A percentile compares a stretch with the other conserved stretches of the same genome.
phyloP scores from a whole-genome alignment of 1,140 invertebrate species.

The Drosophila punjabiensis region DNA sequence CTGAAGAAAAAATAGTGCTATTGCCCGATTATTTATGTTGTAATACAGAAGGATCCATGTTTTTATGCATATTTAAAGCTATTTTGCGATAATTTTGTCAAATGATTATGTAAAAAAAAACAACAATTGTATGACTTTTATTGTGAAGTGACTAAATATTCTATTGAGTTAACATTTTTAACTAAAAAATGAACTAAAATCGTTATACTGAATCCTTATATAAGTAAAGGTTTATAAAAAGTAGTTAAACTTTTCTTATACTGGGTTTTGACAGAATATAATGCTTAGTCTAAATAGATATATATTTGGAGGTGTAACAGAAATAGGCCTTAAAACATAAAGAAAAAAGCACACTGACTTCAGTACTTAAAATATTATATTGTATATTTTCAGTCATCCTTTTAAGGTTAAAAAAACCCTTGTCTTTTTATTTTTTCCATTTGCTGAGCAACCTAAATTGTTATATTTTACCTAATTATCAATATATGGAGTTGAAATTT shows the following conservation, averaged over 20 bases:
- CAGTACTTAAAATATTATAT: too few species aligned
- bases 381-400: too few species aligned
- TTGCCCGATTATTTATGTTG: not conserved
- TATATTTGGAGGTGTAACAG: not conserved
- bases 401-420: too few species aligned
- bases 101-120: not conserved
- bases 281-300: not conserved
- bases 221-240: not conserved
- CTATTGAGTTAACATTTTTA: not conserved
- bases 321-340: too few species aligned
- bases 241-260: too few species aligned
- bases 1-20: not conserved
- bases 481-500: too few species aligned
- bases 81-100: not conserved
- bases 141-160: not conserved
- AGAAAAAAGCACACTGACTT: too few species aligned
- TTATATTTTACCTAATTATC: too few species aligned
- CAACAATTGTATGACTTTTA: not conserved
- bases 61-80: not conserved
- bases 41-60: fast-evolving
- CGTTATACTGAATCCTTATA: not conserved
- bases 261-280: not conserved
- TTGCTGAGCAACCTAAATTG: too few species aligned
- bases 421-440: too few species aligned
- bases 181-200: not conserved